Evolutionary conservation across 2,888 invertebrate species (phyloP).

Genomic region (Dastarcus helophoroides): DNA sequence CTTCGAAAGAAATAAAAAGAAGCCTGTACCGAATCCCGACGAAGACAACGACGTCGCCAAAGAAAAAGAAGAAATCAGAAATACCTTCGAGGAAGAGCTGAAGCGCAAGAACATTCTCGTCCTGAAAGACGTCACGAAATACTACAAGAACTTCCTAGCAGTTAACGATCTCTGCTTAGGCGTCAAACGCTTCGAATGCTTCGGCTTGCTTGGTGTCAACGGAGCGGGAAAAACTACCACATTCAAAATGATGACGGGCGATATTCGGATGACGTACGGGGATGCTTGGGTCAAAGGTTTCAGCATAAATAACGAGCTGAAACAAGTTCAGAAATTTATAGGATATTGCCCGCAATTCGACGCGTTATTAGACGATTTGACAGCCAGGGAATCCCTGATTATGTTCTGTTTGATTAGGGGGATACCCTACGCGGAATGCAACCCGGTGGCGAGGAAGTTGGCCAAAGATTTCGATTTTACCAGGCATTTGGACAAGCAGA

Average conservation of each 20-base stretch:
- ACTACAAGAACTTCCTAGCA: conserved; percentile 54
- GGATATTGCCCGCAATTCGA: conserved; percentile 50
- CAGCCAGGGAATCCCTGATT: conserved; percentile 41
- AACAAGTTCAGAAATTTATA: conserved; percentile 44
- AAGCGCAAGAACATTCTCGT: conserved; percentile 42
- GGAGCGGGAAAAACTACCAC: conserved; percentile 84
- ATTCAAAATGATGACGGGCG: conserved; percentile 85
- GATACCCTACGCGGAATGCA: conserved; percentile 28
- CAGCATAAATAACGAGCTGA: conserved; percentile 40
- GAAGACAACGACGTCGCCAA: conserved; percentile 44
- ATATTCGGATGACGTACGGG: conserved; percentile 58
- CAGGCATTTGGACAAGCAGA: conserved; percentile 37
- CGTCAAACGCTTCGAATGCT: conserved; percentile 63
- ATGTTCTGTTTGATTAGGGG: conserved; percentile 43
- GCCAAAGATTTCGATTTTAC: conserved; percentile 36
- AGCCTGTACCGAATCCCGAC: conserved; percentile 22
- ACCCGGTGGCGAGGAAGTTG: conserved; percentile 28
- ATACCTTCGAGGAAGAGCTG: conserved; percentile 32
- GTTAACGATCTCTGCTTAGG: conserved; percentile 59
- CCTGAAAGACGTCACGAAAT: conserved; percentile 60
- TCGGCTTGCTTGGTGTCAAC: conserved; percentile 73
- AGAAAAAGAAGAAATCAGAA: conserved; percentile 42
- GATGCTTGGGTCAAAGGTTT: conserved; percentile 49
- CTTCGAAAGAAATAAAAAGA: conserved; percentile 8
- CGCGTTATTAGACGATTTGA: conserved; percentile 43